Evolutionary conservation across 2,797 vertebrate genomes (phyloP), one percentile per base, ranked within the genome.

Genomic region (Ceryle rudis): DNA sequence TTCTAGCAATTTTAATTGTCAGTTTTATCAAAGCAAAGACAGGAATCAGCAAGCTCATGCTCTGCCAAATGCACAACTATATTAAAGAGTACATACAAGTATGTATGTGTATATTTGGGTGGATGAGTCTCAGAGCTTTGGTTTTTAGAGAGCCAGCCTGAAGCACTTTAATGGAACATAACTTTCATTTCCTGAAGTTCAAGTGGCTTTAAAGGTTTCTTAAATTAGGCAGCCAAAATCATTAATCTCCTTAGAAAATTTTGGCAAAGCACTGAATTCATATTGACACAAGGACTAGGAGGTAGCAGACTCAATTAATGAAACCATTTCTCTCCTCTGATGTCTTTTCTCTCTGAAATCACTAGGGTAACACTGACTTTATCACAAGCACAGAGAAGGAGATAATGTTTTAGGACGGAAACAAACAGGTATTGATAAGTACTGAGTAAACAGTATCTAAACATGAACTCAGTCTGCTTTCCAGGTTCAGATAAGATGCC

Each of bases 171-270:
- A 54, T 39, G 31, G 46, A 91, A 89, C 10, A 51, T 66, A 75
- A 44, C 47, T 95, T 94, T 62, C 17, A 46, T 62, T 92, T 88
- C 49, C 29, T 33, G 35, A 89, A 92, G 86, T 72, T 90, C 88
- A 89, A 81, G 70, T 90, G 54, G 62, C 73, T 93, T 90, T 90
- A 94, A 89, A 81, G 20, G 46, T 64, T 88, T 88, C 73, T 80
- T 92, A 90, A 86, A 77, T 89, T 89, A 86, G 51, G 44, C 71
- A 94, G 61, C 55, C 80, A 89, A 90, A 97, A 89, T 80, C 90
- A 90, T 97, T 95, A 93, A 79, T 95, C 95, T 90, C 70, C 86
- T 90, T 79, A 89, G 82, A 93, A 96, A 95, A 90, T 84, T 79
- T 84, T 94, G 93, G 91, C 94, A 90, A 93, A 81, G 57, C 41